phyloP scores from a whole-genome alignment of 2,113 vertebrate genomes.

The Nothoprocta perdicaria region DNA sequence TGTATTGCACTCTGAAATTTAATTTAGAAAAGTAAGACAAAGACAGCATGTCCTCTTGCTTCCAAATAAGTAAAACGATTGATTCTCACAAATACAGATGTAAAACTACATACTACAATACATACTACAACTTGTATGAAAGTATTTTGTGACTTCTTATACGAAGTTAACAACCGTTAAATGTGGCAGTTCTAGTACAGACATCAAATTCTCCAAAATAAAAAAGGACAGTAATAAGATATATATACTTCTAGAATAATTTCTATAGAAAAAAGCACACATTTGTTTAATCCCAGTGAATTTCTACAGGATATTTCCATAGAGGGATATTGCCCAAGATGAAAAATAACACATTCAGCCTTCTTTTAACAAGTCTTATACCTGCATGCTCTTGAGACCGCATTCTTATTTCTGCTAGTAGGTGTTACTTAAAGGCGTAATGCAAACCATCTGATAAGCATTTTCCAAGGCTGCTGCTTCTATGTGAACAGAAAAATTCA shows the following conservation, averaged over 20 bases:
- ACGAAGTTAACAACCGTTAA: not conserved
- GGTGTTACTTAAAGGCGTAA: constrained; percentile 3
- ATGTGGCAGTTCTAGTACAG: not conserved
- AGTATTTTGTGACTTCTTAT: not conserved
- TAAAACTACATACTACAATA: not conserved
- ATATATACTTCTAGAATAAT: not conserved
- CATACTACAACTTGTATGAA: not conserved
- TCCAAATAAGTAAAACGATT: not conserved
- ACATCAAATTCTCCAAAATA: not conserved
- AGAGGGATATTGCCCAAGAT: not conserved
- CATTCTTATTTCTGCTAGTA: constrained; percentile 15
- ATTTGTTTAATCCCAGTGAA: not conserved
- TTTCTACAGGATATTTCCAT: not conserved
- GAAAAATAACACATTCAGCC: not conserved
- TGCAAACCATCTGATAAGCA: constrained; percentile 10
- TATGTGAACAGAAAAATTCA: constrained; percentile 8
- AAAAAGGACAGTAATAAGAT: not conserved
- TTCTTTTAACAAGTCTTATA: constrained; percentile 5
- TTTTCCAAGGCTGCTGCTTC: constrained; percentile 10
- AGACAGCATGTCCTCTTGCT: not conserved
- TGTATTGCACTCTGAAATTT: not conserved
- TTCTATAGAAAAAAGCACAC: not conserved
- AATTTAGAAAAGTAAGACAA: not conserved
- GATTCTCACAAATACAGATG: not conserved
- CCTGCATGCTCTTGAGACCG: not conserved